Percentiles rank a stretch among this genome's conserved stretches.
Evolutionary conservation across 2,113 vertebrate genomes (phyloP).

Genomic region (Sprattus sprattus): DNA sequence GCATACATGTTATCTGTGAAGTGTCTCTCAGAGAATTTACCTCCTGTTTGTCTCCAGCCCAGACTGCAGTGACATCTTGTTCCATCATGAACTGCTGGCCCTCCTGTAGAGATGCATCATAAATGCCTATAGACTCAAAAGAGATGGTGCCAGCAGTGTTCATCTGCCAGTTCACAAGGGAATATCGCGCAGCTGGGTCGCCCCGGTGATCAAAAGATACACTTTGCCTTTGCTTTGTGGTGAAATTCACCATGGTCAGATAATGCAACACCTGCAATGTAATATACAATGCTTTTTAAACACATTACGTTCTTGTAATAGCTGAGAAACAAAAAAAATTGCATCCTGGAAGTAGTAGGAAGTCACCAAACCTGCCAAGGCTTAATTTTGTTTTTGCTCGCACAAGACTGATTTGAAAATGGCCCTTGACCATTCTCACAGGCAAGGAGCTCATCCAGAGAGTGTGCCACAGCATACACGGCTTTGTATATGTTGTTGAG

Average conservation of each 20-base stretch:
- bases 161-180: slow-evolving; percentile 74
- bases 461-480: slow-evolving; percentile 69
- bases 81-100: slow-evolving; percentile 70
- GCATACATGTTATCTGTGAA: neutral
- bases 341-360: neutral
- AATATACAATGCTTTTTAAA: neutral
- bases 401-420: slow-evolving; percentile 67
- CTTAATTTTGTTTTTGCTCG: slow-evolving; percentile 58
- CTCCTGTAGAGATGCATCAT: slow-evolving; percentile 66
- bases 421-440: slow-evolving; percentile 65
- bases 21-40: slow-evolving; percentile 47
- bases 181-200: slow-evolving; percentile 70
- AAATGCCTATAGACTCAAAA: slow-evolving; percentile 70
- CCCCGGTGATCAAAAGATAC: slow-evolving; percentile 70
- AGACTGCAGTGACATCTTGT: slow-evolving; percentile 57
- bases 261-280: slow-evolving; percentile 70
- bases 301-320: neutral
- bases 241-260: slow-evolving; percentile 69
- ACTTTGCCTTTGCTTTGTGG: slow-evolving; percentile 65
- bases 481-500: slow-evolving; percentile 76
- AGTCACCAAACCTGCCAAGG: slow-evolving; percentile 68
- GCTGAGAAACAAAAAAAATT: neutral
- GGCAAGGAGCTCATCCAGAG: slow-evolving; percentile 62
- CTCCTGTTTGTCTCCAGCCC: slow-evolving; percentile 60
- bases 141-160: slow-evolving; percentile 57